Evolutionary conservation across 2,797 vertebrate genomes (phyloP).

Genomic region (Discoglossus pictus): DNA sequence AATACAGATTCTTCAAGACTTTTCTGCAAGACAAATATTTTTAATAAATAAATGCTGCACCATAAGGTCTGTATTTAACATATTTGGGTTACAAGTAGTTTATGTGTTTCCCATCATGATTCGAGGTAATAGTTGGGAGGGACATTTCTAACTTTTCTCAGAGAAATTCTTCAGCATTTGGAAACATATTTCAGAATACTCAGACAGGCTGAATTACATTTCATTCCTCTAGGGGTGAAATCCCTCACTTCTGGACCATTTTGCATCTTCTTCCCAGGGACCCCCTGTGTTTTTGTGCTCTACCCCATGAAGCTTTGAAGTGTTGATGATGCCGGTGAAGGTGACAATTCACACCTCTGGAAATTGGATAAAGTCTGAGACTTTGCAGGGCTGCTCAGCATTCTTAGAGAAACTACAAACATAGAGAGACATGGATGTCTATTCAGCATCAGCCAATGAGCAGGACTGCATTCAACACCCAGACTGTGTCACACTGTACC

Average conservation of each 20-base stretch:
- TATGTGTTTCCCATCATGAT: conserved; percentile 11
- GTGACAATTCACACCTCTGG: conserved; percentile 69
- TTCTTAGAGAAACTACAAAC: conserved; percentile 42
- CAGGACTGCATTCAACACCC: conserved; percentile 61
- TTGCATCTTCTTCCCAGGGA: conserved; percentile 67
- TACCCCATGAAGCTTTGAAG: conserved; percentile 69
- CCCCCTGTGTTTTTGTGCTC: conserved; percentile 54
- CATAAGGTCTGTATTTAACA: conserved; percentile 20
- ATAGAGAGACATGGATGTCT: conserved; percentile 62
- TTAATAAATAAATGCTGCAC: conserved; percentile 24
- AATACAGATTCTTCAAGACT: no score
- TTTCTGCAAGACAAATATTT: no score
- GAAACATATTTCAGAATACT: conserved; percentile 35
- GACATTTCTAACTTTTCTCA: conserved; percentile 45
- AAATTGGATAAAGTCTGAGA: conserved; percentile 73
- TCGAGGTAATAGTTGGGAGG: conserved; percentile 23
- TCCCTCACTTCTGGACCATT: conserved; percentile 23
- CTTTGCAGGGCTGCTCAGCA: conserved; percentile 29
- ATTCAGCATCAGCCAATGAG: conserved; percentile 61
- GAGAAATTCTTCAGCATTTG: conserved; percentile 32
- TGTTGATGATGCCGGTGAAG: conserved; percentile 61
- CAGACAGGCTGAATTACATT: conserved; percentile 32
- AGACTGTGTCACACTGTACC: conserved; percentile 60
- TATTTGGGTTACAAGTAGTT: background rate
- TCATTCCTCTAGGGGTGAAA: conserved; percentile 45